These are phyloP conservation scores for Brachylomia viminalis DNA, from an alignment of 2,888 invertebrate genomes.

Conservation along the genomic window DNA sequence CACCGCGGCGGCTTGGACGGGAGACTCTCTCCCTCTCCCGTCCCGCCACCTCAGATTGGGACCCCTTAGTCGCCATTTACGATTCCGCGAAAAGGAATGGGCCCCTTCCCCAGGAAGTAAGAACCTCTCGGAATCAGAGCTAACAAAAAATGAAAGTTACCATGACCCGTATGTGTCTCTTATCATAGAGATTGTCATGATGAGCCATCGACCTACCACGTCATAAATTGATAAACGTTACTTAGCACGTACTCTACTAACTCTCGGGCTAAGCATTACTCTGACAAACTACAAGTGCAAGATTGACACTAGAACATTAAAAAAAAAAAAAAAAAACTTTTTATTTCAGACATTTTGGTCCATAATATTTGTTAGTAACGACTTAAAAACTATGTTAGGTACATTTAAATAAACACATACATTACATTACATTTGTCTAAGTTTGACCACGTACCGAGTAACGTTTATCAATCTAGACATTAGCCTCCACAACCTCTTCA, in stretches of 20 bases:
- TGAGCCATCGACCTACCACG: background rate
- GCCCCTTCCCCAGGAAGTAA: background rate
- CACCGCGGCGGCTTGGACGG: too few species aligned
- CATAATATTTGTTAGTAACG: too few species aligned
- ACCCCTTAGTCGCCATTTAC: constrained; percentile 14
- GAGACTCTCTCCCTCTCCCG: too few species aligned
- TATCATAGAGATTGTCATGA: too few species aligned
- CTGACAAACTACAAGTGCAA: background rate
- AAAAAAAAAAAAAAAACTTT: too few species aligned
- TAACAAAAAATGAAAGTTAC: background rate
- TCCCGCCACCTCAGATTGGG: too few species aligned
- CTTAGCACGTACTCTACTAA: too few species aligned
- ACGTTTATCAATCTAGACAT: background rate
- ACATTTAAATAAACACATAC: too few species aligned
- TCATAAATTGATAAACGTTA: too few species aligned
- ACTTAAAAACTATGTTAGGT: too few species aligned
- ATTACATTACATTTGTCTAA: background rate
- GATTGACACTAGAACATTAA: background rate
- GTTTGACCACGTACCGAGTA: background rate
- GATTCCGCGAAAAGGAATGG: constrained; percentile 21
- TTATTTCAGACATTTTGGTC: too few species aligned
- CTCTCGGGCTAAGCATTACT: background rate
- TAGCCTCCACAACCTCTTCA: background rate
- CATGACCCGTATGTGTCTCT: background rate
- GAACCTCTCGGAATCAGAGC: constrained; percentile 9